Percentiles rank a stretch among this genome's conserved stretches.
These are phyloP conservation scores for Gobionotothen gibberifrons DNA, from an alignment of 2,797 vertebrate genomes.

Conservation along the genomic window DNA sequence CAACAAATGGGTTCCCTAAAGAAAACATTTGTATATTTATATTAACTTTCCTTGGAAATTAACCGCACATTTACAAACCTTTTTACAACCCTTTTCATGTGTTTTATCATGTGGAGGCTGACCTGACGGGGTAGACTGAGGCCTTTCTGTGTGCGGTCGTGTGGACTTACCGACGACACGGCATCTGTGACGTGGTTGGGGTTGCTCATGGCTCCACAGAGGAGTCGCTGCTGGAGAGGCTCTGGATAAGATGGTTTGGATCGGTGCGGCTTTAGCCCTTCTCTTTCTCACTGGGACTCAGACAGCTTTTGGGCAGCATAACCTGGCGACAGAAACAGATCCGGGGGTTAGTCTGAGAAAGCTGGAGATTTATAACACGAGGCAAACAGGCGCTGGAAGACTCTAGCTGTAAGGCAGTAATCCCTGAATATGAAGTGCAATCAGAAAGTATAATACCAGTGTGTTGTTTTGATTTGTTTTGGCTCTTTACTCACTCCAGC, in stretches of 20 bases:
- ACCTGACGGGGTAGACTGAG: conserved; percentile 6
- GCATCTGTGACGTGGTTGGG: conserved; percentile 69
- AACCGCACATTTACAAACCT: no score
- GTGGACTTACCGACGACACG: conserved; percentile 77
- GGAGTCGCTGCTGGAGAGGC: conserved; percentile 55
- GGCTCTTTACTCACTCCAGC: background rate
- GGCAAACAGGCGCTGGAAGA: conserved; percentile 11
- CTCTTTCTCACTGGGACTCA: conserved; percentile 88
- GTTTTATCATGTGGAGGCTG: conserved; percentile 35
- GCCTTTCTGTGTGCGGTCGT: conserved; percentile 4
- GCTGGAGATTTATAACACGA: conserved; percentile 18
- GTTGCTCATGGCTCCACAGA: conserved; percentile 80
- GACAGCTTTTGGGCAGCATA: conserved; percentile 88
- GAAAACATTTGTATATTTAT: no score
- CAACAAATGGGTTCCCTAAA: no score
- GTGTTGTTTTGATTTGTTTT: background rate
- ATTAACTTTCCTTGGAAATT: no score
- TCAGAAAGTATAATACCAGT: background rate
- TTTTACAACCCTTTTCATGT: background rate
- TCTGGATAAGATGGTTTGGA: conserved; percentile 59
- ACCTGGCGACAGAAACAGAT: conserved; percentile 76
- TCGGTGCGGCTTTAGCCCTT: conserved; percentile 83
- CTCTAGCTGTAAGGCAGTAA: conserved; percentile 7
- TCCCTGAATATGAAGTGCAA: conserved; percentile 23
- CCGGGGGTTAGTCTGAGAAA: conserved; percentile 33